Conservation (phyloP, 2,888 invertebrate genomes). For the Chirona hameri region DNA sequence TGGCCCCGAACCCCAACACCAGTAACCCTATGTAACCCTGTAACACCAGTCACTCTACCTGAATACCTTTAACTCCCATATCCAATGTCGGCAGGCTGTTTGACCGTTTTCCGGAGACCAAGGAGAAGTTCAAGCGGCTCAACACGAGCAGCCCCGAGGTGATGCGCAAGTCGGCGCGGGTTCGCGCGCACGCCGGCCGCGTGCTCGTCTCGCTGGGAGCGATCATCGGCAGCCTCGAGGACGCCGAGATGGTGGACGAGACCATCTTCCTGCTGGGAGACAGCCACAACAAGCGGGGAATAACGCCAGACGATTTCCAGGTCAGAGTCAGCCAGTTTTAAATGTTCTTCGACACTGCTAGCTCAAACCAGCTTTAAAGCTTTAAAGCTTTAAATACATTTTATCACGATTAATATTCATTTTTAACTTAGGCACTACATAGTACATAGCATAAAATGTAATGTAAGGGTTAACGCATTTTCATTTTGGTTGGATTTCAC, state of each 20-base stretch:
- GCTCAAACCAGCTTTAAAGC: too few species aligned
- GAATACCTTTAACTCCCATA: too few species aligned
- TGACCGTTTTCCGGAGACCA: background rate
- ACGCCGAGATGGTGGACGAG: background rate
- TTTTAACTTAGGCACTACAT: too few species aligned
- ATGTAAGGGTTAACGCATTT: too few species aligned
- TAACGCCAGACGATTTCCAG: background rate
- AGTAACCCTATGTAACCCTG: too few species aligned
- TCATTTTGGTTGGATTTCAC: too few species aligned
- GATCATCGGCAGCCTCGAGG: background rate
- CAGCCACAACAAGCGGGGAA: background rate
- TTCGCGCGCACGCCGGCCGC: background rate
- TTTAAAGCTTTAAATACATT: too few species aligned
- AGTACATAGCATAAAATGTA: too few species aligned
- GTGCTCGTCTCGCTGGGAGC: background rate
- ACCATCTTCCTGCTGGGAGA: constrained; percentile 1
- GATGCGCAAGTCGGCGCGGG: background rate
- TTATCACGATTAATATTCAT: too few species aligned
- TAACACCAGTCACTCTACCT: too few species aligned
- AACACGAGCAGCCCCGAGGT: background rate
- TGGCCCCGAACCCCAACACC: too few species aligned
- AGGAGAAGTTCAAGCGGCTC: background rate
- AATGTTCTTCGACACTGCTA: too few species aligned
- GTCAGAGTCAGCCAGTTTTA: background rate
- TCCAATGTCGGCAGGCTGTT: background rate